Percentiles rank a stretch among this genome's conserved stretches.
Evolutionary conservation across 2,797 vertebrate species (phyloP).

Genomic region (Lepus oiostolus): DNA sequence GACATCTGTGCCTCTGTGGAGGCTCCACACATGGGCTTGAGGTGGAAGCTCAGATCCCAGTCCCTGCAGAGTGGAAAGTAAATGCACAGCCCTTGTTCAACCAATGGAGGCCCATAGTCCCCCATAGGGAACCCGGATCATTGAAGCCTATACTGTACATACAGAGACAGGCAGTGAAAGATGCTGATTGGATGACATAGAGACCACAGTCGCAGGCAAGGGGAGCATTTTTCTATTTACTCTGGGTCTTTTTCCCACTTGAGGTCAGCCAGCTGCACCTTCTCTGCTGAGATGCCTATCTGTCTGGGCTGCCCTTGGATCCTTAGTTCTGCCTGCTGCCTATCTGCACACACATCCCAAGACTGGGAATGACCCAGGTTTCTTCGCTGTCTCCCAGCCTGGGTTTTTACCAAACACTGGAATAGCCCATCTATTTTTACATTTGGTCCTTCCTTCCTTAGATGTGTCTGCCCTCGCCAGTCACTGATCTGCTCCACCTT

Average conservation of each 20-base stretch:
- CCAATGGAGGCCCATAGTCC: too few relatives aligned
- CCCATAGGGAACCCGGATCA: neutral
- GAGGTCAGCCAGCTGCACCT: neutral
- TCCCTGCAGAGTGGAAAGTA: neutral
- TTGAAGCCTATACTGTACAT: neutral
- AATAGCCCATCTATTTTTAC: neutral
- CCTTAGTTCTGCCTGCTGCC: neutral
- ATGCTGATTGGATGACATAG: neutral
- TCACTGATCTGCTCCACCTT: neutral
- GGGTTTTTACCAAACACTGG: neutral
- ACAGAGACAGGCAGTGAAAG: neutral
- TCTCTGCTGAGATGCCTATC: neutral
- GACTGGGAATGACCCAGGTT: neutral
- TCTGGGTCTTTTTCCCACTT: neutral
- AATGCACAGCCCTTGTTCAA: neutral
- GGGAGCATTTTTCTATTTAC: neutral
- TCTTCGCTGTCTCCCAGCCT: neutral
- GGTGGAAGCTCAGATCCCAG: neutral
- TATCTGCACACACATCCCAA: neutral
- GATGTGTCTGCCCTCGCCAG: too few relatives aligned
- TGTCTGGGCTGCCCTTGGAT: neutral
- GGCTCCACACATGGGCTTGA: neutral
- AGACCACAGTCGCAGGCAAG: neutral
- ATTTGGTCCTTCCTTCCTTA: neutral
- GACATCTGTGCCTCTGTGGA: neutral